Evolutionary conservation across 2,888 invertebrate genomes (phyloP).

Genomic region (Microchrysa polita): DNA sequence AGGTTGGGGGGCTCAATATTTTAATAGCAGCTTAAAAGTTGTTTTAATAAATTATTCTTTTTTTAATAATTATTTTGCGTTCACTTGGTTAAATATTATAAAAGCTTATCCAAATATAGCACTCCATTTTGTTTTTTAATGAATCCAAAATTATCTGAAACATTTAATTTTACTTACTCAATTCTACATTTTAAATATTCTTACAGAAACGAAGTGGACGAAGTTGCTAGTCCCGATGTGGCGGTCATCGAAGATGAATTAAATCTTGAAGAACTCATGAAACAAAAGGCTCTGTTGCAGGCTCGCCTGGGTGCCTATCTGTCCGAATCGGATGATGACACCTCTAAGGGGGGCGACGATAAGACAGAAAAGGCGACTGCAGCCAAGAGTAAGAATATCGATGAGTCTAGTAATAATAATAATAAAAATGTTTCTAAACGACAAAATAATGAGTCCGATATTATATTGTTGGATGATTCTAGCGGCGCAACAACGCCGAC

Average conservation of each 20-base stretch:
- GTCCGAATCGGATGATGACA: conserved; percentile 74
- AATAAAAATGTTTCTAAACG: conserved; percentile 58
- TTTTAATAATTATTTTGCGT: no score
- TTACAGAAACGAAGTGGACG: conserved; percentile 65
- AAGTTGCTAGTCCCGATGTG: conserved; percentile 77
- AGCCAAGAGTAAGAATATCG: conserved; percentile 48
- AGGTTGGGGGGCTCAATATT: no score
- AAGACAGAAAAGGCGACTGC: conserved; percentile 51
- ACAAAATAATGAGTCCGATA: conserved; percentile 65
- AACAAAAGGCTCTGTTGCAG: conserved; percentile 85
- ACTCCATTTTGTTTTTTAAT: no score
- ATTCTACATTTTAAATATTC: background rate
- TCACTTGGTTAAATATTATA: no score
- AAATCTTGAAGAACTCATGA: conserved; percentile 88
- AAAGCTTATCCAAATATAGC: no score
- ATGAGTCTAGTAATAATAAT: conserved; percentile 58
- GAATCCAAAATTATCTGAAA: no score
- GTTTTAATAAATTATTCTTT: no score
- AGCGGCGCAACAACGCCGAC: conserved; percentile 68
- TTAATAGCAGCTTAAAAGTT: no score
- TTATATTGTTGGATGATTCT: conserved; percentile 74
- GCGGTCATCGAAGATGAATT: conserved; percentile 84
- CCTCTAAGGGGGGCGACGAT: conserved; percentile 54
- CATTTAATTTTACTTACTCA: no score
- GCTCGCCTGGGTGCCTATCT: conserved; percentile 80